phyloP scores from a whole-genome alignment of 2,888 invertebrate species.

The Diaperis boleti region DNA sequence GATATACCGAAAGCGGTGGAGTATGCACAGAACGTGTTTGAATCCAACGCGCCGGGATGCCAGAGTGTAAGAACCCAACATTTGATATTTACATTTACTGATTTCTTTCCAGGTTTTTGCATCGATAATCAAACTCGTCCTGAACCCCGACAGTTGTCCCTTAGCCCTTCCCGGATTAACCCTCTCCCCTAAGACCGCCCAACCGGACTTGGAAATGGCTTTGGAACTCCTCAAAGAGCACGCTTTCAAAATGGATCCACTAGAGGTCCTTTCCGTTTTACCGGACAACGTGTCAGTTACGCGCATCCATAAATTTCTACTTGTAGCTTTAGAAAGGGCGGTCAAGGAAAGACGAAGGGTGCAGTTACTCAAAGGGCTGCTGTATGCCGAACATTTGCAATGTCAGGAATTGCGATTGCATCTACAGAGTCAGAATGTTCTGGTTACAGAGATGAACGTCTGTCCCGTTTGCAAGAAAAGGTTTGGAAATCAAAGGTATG shows the following conservation, averaged over 20 bases:
- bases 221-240: conserved; percentile 85
- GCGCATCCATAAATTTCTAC: conserved; percentile 72
- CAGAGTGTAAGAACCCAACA: conserved; percentile 50
- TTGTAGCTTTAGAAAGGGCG: conserved; percentile 75
- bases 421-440: conserved; percentile 85
- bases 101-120: conserved; percentile 60
- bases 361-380: conserved; percentile 84
- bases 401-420: conserved; percentile 84
- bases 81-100: not conserved
- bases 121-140: conserved; percentile 61
- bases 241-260: conserved; percentile 86
- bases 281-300: conserved; percentile 84
- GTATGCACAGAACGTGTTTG: conserved; percentile 83
- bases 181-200: conserved; percentile 73
- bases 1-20: conserved; percentile 86
- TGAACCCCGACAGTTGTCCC: conserved; percentile 60
- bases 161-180: conserved; percentile 58
- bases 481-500: conserved; percentile 92
- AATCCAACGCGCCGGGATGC: conserved; percentile 54
- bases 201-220: conserved; percentile 84
- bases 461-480: conserved; percentile 94
- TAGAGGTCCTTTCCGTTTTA: conserved; percentile 82
- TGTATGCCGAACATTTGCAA: conserved; percentile 88
- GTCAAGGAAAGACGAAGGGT: conserved; percentile 79
- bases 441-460: conserved; percentile 87